These are phyloP conservation scores for Petroica traversi DNA, from an alignment of 2,113 vertebrate genomes.

Conservation along the genomic window DNA sequence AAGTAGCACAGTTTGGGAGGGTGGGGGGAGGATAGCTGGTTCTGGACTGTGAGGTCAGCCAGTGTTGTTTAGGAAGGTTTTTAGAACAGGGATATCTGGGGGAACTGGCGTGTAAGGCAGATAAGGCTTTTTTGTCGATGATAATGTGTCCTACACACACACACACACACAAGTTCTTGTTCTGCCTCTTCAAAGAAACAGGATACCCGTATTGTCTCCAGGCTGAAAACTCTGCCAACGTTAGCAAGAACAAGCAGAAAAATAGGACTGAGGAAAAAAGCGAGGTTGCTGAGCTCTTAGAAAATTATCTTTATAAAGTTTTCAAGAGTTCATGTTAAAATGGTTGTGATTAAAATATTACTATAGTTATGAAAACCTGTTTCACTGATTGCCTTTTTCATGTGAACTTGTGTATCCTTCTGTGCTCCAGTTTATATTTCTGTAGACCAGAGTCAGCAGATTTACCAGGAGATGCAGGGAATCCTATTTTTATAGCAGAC, in stretches of 20 bases:
- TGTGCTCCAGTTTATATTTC: neutral
- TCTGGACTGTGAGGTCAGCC: neutral
- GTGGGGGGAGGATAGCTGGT: neutral
- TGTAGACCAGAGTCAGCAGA: conserved; percentile 17
- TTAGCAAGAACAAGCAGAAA: neutral
- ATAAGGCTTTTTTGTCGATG: neutral
- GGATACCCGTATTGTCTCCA: conserved; percentile 20
- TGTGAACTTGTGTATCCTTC: neutral
- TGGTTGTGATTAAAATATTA: neutral
- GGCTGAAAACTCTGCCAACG: conserved; percentile 22
- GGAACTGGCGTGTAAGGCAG: neutral
- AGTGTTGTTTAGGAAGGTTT: neutral
- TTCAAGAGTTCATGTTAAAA: neutral
- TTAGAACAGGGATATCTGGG: neutral
- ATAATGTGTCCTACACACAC: neutral
- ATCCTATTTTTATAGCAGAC: neutral
- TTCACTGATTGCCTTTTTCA: neutral
- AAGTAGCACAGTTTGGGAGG: neutral
- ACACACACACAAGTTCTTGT: neutral
- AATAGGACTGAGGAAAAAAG: neutral
- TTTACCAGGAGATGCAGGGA: neutral
- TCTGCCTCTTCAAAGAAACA: conserved; percentile 24
- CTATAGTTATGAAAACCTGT: neutral
- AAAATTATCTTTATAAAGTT: neutral
- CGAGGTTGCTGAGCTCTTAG: neutral